Percentiles rank a stretch among this genome's conserved stretches.
Evolutionary conservation across 2,797 vertebrate genomes (phyloP).

Genomic region (Epinephelus coioides): DNA sequence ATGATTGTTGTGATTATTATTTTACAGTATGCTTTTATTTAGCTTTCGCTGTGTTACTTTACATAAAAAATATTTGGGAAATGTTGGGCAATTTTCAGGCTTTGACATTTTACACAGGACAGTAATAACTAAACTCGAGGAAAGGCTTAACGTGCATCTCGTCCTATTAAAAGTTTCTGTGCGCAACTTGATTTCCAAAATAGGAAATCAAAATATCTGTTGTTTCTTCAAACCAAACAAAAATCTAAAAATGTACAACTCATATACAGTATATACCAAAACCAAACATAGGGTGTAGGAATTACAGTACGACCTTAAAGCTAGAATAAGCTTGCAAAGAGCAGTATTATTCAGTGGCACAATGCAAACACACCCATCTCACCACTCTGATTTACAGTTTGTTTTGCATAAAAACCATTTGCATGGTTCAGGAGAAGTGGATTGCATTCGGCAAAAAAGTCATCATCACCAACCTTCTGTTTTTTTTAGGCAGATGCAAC

Average conservation of each 20-base stretch:
- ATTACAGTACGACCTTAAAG: constrained; percentile 19
- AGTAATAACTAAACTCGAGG: not conserved
- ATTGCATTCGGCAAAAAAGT: constrained; percentile 9
- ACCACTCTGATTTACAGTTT: constrained; percentile 20
- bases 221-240: constrained; percentile 4
- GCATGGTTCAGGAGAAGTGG: constrained; percentile 23
- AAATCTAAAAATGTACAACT: not conserved
- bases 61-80: not conserved
- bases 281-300: constrained; percentile 4
- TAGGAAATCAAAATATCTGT: not conserved
- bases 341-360: constrained; percentile 16
- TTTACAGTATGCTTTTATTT: not conserved
- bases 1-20: not conserved
- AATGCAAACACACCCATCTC: constrained; percentile 52
- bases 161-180: not conserved
- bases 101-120: not conserved
- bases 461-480: not conserved
- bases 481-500: constrained; percentile 6
- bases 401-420: constrained; percentile 67
- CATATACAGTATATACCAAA: not conserved
- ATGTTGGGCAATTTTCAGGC: not conserved
- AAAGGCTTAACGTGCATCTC: not conserved
- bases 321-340: constrained; percentile 2
- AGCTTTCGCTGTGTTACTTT: not conserved
- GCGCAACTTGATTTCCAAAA: constrained; percentile 25